A percentile compares a stretch with the other conserved stretches of the same genome.
Evolutionary conservation across 2,888 invertebrate species (phyloP).

Genomic region (Craniophora ligustri): DNA sequence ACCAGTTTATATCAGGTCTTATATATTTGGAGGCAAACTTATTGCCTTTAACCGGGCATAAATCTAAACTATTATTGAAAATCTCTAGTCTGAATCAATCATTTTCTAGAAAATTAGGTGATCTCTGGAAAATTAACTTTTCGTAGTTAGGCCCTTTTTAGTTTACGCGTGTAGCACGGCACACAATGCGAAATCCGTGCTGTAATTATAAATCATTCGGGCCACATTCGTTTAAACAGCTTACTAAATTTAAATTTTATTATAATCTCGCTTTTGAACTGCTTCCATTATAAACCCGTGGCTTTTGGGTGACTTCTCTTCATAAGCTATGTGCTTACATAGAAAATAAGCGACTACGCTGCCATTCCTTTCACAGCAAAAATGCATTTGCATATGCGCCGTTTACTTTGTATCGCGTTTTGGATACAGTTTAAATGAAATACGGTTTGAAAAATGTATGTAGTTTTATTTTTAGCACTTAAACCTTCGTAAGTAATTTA

Average conservation of each 20-base stretch:
- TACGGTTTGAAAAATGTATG: no score
- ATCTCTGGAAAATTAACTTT: neutral
- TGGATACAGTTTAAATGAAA: no score
- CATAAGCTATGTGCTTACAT: slow-evolving; percentile 46
- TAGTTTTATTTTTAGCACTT: no score
- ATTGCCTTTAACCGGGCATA: no score
- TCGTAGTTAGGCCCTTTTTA: slow-evolving; percentile 1
- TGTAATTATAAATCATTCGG: slow-evolving; percentile 72
- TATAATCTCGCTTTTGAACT: slow-evolving; percentile 64
- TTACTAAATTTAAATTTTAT: slow-evolving; percentile 73
- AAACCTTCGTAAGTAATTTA: no score
- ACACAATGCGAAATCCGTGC: slow-evolving; percentile 52
- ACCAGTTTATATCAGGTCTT: no score
- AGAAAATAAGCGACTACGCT: slow-evolving; percentile 40
- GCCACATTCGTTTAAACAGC: slow-evolving; percentile 63
- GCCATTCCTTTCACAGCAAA: slow-evolving; percentile 30
- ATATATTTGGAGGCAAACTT: no score
- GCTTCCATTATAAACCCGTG: slow-evolving; percentile 52
- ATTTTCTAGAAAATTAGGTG: no score
- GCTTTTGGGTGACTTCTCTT: slow-evolving; percentile 56
- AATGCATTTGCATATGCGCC: slow-evolving; percentile 44
- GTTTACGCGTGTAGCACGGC: neutral
- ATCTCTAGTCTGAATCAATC: no score
- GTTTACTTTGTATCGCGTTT: slow-evolving; percentile 29
- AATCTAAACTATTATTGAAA: no score